phyloP scores from a whole-genome alignment of 2,113 vertebrate genomes.

The Gymnobelideus leadbeateri region DNA sequence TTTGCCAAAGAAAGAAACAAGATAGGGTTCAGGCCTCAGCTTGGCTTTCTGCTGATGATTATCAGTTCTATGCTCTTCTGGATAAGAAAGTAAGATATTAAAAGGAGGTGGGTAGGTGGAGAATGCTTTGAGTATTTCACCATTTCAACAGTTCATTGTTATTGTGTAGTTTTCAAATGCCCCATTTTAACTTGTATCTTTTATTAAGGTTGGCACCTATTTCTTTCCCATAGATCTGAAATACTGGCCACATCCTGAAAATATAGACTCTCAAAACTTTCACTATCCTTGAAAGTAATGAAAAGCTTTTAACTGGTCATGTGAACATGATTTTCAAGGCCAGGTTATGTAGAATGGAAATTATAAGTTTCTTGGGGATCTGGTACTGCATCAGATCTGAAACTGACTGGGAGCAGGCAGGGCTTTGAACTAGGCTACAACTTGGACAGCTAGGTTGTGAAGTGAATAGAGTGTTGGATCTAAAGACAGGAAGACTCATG shows the following conservation, averaged over 20 bases:
- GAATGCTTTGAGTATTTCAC: not conserved
- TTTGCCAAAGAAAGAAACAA: not conserved
- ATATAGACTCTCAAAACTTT: not conserved
- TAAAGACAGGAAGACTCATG: not conserved
- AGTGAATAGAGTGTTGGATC: not conserved
- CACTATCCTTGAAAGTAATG: not conserved
- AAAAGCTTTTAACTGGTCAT: not conserved
- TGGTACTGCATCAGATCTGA: not conserved
- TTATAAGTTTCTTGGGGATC: not conserved
- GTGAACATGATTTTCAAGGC: not conserved
- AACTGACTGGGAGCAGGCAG: not conserved
- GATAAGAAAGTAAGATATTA: not conserved
- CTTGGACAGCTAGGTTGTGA: not conserved
- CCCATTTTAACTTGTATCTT: constrained; percentile 4
- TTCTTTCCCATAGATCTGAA: not conserved
- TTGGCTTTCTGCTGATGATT: constrained; percentile 11
- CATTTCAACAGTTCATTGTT: not conserved
- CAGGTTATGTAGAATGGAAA: not conserved
- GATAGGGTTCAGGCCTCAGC: not conserved
- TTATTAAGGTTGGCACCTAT: not conserved
- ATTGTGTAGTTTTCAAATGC: not conserved
- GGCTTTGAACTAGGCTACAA: not conserved
- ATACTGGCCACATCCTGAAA: constrained; percentile 3
- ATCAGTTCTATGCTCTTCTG: not conserved
- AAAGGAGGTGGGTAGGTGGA: not conserved